A percentile compares a stretch with the other conserved stretches of the same genome.
phyloP scores from a whole-genome alignment of 2,113 vertebrate species.

The Rhizomys pruinosus region DNA sequence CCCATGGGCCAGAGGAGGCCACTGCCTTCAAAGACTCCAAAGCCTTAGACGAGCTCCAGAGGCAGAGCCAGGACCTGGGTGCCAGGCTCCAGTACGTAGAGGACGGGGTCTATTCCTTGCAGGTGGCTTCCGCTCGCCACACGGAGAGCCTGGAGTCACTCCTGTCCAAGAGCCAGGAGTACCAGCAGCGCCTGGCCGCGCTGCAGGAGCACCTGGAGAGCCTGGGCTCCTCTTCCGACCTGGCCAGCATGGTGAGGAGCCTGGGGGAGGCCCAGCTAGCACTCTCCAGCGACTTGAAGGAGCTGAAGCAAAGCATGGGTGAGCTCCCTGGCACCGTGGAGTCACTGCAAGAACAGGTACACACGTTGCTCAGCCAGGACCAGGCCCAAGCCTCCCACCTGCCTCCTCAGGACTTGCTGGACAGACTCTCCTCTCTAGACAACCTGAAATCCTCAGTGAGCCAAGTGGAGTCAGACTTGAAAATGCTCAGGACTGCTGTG shows the following conservation, averaged over 20 bases:
- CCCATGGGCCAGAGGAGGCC: conserved; percentile 81
- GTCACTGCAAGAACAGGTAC: conserved; percentile 83
- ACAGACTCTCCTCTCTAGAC: conserved; percentile 85
- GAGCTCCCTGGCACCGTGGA: conserved; percentile 85
- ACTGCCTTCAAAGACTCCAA: conserved; percentile 57
- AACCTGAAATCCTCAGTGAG: conserved; percentile 86
- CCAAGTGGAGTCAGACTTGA: conserved; percentile 88
- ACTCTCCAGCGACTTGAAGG: conserved; percentile 79
- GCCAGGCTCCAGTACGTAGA: conserved; percentile 87
- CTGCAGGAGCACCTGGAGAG: conserved; percentile 80
- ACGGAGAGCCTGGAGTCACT: conserved; percentile 85
- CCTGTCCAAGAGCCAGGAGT: conserved; percentile 84
- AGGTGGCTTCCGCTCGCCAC: conserved; percentile 77
- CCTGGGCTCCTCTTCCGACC: conserved; percentile 63
- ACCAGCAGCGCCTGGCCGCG: conserved; percentile 83
- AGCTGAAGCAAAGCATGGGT: conserved; percentile 84
- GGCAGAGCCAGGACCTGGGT: conserved; percentile 85
- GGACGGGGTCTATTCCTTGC: conserved; percentile 82
- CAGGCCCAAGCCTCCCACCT: conserved; percentile 74
- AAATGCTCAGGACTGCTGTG: conserved; percentile 89
- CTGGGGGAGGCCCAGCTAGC: conserved; percentile 85
- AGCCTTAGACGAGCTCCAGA: conserved; percentile 82
- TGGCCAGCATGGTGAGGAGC: conserved; percentile 76
- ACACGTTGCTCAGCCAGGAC: conserved; percentile 80
- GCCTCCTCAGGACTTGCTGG: conserved; percentile 80